These are phyloP conservation scores for Pagetopsis macropterus DNA, from an alignment of 2,797 vertebrate species.

Conservation along the genomic window DNA sequence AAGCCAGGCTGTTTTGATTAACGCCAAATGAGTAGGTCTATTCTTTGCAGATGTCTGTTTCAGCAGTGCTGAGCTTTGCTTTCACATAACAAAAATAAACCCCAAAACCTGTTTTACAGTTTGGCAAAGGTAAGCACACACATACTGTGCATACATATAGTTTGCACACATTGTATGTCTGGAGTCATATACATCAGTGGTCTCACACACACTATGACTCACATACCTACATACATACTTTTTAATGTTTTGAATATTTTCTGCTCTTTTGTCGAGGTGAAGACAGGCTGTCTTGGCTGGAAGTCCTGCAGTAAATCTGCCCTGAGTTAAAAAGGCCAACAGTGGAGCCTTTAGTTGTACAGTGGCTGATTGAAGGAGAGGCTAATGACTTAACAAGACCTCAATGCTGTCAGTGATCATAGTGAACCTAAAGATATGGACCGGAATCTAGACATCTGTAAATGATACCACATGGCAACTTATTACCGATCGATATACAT, in stretches of 20 bases:
- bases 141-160: slow-evolving; percentile 46
- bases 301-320: slow-evolving; percentile 60
- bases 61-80: slow-evolving; percentile 68
- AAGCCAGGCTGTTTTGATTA: slow-evolving; percentile 84
- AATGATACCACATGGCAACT: background rate
- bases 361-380: slow-evolving; percentile 44
- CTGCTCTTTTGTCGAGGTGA: slow-evolving; percentile 66
- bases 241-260: slow-evolving; percentile 63
- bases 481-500: background rate
- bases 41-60: slow-evolving; percentile 84
- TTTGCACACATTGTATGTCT: slow-evolving; percentile 46
- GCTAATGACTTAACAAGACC: slow-evolving; percentile 51
- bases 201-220: slow-evolving; percentile 59
- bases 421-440: slow-evolving; percentile 27
- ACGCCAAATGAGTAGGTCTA: slow-evolving; percentile 83
- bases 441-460: slow-evolving; percentile 1
- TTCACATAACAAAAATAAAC: slow-evolving; percentile 82
- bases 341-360: slow-evolving; percentile 46
- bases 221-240: slow-evolving; percentile 55
- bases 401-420: slow-evolving; percentile 29
- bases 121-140: slow-evolving; percentile 68
- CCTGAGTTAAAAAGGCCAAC: slow-evolving; percentile 55
- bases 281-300: slow-evolving; percentile 65
- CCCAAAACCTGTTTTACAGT: slow-evolving; percentile 78
- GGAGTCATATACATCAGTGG: slow-evolving; percentile 57